These are phyloP conservation scores for Tauraco erythrolophus DNA, from an alignment of 2,113 vertebrate genomes.

Conservation along the genomic window DNA sequence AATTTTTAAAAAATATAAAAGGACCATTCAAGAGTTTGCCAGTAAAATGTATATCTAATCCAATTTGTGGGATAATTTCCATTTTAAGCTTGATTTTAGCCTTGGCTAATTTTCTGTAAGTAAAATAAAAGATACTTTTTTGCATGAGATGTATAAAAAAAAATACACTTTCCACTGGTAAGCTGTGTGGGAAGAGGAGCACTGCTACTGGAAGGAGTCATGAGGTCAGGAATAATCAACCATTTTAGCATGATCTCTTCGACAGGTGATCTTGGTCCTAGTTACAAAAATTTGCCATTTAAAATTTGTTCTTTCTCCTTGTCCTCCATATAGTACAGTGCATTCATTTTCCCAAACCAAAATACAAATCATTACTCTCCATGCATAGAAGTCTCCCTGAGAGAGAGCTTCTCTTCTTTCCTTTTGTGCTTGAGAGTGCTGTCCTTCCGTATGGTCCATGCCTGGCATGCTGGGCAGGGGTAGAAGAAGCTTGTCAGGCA, in stretches of 20 bases:
- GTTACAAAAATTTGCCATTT: background rate
- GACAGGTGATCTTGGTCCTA: background rate
- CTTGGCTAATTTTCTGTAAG: constrained; percentile 2
- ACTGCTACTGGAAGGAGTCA: background rate
- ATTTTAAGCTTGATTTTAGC: constrained; percentile 29
- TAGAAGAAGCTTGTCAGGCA: background rate
- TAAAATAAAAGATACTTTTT: constrained; percentile 36
- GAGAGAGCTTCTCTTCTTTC: background rate
- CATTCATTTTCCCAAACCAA: background rate
- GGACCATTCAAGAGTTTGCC: background rate
- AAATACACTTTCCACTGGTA: constrained; percentile 7
- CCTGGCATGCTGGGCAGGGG: background rate
- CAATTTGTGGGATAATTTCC: constrained; percentile 21
- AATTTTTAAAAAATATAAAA: background rate
- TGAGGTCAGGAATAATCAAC: background rate
- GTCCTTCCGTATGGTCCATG: background rate
- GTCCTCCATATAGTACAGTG: background rate
- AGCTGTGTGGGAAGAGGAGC: constrained; percentile 4
- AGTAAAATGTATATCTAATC: constrained; percentile 30
- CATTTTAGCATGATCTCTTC: background rate
- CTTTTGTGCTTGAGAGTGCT: rapidly evolving
- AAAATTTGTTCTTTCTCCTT: background rate
- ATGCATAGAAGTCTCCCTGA: background rate
- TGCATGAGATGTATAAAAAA: background rate
- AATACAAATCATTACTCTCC: background rate